A percentile compares a stretch with the other conserved stretches of the same genome.
These are phyloP conservation scores for Osmerus eperlanus DNA, from an alignment of 2,113 vertebrate genomes.

Conservation along the genomic window DNA sequence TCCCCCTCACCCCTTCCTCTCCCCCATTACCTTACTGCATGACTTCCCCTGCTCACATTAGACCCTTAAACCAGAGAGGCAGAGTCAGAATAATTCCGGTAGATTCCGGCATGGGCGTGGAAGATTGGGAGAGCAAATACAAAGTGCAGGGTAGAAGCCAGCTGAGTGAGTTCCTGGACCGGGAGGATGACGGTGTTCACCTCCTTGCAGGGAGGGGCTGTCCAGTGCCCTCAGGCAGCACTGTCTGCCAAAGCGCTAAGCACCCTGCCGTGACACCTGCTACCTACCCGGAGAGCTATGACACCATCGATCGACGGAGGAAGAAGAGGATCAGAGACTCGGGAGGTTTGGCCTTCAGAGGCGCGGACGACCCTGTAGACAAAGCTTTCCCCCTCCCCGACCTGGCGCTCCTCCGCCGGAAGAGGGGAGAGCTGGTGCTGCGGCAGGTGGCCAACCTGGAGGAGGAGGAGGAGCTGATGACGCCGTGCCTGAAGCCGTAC, in stretches of 20 bases:
- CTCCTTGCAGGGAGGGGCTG: conserved; percentile 44
- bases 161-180: conserved; percentile 78
- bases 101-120: conserved; percentile 78
- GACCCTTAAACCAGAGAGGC: conserved; percentile 77
- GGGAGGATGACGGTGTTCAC: conserved; percentile 52
- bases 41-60: conserved; percentile 54
- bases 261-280: conserved; percentile 52
- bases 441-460: conserved; percentile 65
- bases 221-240: conserved; percentile 48
- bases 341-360: conserved; percentile 34
- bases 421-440: conserved; percentile 63
- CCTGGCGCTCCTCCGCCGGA: conserved; percentile 53
- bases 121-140: conserved; percentile 80
- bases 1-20: conserved; percentile 14
- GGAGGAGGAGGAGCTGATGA: conserved; percentile 64
- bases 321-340: conserved; percentile 74
- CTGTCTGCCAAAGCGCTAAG: conserved; percentile 44
- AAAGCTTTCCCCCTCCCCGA: conserved; percentile 44
- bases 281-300: conserved; percentile 81
- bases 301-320: conserved; percentile 81
- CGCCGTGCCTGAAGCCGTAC: conserved; percentile 72
- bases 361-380: conserved; percentile 35
- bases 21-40: conserved; percentile 35
- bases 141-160: conserved; percentile 69
- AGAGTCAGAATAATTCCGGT: conserved; percentile 86